phyloP scores from a whole-genome alignment of 2,888 invertebrate genomes.

The Hypercompe scribonia region DNA sequence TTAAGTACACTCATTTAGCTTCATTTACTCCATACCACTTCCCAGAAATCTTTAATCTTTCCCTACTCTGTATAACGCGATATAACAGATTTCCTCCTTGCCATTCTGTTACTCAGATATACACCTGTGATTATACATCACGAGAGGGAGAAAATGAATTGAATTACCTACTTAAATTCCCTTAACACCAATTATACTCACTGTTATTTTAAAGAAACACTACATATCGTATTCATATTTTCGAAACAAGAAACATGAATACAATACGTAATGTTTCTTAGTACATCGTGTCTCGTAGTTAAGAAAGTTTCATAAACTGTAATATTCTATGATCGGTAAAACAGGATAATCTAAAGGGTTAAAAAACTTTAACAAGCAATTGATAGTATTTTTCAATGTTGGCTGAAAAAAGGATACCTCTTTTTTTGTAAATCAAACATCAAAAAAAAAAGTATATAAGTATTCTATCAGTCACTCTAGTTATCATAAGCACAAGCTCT shows the following conservation, averaged over 20 bases:
- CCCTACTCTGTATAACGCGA: conserved; percentile 24
- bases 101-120: conserved; percentile 21
- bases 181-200: neutral
- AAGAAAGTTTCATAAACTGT: neutral
- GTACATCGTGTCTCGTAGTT: no score
- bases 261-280: no score
- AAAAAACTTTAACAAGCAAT: neutral
- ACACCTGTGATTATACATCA: conserved; percentile 21
- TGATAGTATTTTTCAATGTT: no score
- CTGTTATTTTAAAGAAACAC: conserved; percentile 1
- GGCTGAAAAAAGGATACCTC: no score
- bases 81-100: conserved; percentile 29
- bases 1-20: conserved; percentile 53
- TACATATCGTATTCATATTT: neutral
- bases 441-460: no score
- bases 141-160: conserved; percentile 18
- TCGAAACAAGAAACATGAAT: no score
- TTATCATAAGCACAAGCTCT: no score
- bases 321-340: neutral
- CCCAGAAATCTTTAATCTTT: conserved; percentile 46
- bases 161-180: conserved; percentile 21
- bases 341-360: neutral
- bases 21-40: conserved; percentile 49
- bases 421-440: no score
- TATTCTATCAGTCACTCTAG: no score